These are phyloP conservation scores for Psilanteris sp. DNA, from an alignment of 1,140 invertebrate species.

Conservation along the genomic window DNA sequence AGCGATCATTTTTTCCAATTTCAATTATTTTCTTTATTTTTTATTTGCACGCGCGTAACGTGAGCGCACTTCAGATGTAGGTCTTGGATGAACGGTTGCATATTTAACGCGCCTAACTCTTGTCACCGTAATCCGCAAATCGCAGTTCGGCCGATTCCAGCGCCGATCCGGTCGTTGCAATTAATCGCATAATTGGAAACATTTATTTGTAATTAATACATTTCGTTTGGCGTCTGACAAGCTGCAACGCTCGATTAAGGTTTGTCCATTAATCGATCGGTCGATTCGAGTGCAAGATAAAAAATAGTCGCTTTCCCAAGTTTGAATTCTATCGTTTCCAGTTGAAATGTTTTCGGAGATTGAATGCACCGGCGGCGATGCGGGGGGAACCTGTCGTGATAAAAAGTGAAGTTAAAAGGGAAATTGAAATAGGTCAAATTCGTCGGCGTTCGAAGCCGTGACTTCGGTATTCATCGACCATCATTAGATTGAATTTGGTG, in stretches of 20 bases:
- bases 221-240: too few relatives aligned
- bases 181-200: too few relatives aligned
- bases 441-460: background rate
- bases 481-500: slow-evolving; percentile 64
- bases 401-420: slow-evolving; percentile 20
- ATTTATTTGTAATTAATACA: too few relatives aligned
- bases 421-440: slow-evolving; percentile 14
- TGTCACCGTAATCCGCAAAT: slow-evolving; percentile 9
- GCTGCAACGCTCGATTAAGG: too few relatives aligned
- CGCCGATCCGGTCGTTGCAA: too few relatives aligned
- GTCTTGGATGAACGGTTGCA: slow-evolving; percentile 48
- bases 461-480: slow-evolving; percentile 9
- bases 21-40: slow-evolving; percentile 59
- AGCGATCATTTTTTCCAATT: slow-evolving; percentile 63
- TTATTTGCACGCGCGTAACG: slow-evolving; percentile 19
- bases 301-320: slow-evolving; percentile 3
- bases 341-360: background rate
- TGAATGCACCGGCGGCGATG: slow-evolving; percentile 7
- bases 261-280: slow-evolving; percentile 8
- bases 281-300: background rate
- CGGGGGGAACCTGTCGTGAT: slow-evolving; percentile 17
- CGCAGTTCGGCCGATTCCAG: too few relatives aligned
- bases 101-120: background rate
- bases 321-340: background rate
- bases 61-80: slow-evolving; percentile 40